Evolutionary conservation across 1,140 invertebrate species (phyloP), one percentile per base, ranked within the genome.

Genomic region (Drosophila biarmipes): DNA sequence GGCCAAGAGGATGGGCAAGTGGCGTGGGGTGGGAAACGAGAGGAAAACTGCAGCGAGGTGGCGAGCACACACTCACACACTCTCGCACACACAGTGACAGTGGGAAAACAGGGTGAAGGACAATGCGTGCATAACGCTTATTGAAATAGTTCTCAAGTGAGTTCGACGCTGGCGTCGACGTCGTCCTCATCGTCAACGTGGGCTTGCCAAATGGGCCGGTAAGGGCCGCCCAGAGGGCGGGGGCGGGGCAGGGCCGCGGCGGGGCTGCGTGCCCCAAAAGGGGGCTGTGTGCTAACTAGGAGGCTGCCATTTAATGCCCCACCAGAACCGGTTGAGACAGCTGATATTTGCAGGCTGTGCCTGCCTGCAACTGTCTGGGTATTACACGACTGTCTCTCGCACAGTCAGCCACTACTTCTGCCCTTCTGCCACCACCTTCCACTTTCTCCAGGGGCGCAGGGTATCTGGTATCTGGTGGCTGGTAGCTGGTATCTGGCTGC

Each of bases 101-200:
- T 49, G 38, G 59, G 55, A 78, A 87, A 89, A 87, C 71, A 87
- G 84, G 84, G 84, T 89, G 84, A 87, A 87, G 84, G 84, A 87
- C 79, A 89, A 79, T 75, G 75, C 84, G 82, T 81, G 82, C 84
- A 77, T 79, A 82, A 84, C 84, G 84, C 76, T 87, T 89, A 87
- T 87, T 87, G 84, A 87, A 87, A 87, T 87, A 87, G 84, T 87
- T 87, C 75, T 89, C 66, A 87, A 87, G 84, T 89, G 84, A 87
- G 78, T 86, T 75, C 82, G 66, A 71, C 75, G 66, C 66, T 69
- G 66, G 63, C 66, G 72, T 68, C 74, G 82, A 49, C 57, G 49
- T 74, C 54, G 67, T 56, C 52, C 42, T 69, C 63, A 57, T 59
- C 51, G 31, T 52, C 67, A 62, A 59, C 46, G 45, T 66, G 53